Conservation (phyloP, 2,888 invertebrate species). For the Dicyrtomina minuta region DNA sequence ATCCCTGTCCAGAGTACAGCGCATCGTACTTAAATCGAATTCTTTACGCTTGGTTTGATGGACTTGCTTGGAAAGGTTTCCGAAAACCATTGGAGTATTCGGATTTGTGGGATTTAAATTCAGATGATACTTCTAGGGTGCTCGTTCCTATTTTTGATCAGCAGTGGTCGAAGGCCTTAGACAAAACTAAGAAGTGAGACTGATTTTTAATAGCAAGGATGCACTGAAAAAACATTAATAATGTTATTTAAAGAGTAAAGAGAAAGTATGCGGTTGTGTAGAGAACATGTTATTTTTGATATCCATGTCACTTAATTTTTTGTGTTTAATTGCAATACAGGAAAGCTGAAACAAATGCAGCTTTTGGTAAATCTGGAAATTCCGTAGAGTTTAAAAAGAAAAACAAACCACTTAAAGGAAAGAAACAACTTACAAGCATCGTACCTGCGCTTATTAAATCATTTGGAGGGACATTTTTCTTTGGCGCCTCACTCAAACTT, state of each 20-base stretch:
- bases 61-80: slow-evolving; percentile 77
- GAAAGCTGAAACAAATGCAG: slow-evolving; percentile 24
- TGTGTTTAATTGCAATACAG: no score
- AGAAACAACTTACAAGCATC: slow-evolving; percentile 75
- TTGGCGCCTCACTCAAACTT: slow-evolving; percentile 79
- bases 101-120: slow-evolving; percentile 89
- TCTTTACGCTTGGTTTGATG: slow-evolving; percentile 89
- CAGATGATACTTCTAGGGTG: slow-evolving; percentile 74
- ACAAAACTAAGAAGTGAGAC: slow-evolving; percentile 68
- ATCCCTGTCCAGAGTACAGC: slow-evolving; percentile 81
- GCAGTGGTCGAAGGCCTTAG: slow-evolving; percentile 73
- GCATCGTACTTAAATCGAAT: slow-evolving; percentile 84
- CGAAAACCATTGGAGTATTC: slow-evolving; percentile 74
- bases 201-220: no score
- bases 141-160: slow-evolving; percentile 81
- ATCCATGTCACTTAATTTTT: no score
- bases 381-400: slow-evolving; percentile 26
- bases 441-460: slow-evolving; percentile 79
- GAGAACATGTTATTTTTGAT: no score
- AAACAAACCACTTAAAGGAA: no score
- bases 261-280: no score
- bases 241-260: no score
- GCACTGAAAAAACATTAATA: no score
- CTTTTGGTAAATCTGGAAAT: slow-evolving; percentile 28
- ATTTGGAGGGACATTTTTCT: slow-evolving; percentile 82